Base-by-base conservation (phyloP, 2,888 invertebrate genomes). In the Galeruca laticollis region DNA sequence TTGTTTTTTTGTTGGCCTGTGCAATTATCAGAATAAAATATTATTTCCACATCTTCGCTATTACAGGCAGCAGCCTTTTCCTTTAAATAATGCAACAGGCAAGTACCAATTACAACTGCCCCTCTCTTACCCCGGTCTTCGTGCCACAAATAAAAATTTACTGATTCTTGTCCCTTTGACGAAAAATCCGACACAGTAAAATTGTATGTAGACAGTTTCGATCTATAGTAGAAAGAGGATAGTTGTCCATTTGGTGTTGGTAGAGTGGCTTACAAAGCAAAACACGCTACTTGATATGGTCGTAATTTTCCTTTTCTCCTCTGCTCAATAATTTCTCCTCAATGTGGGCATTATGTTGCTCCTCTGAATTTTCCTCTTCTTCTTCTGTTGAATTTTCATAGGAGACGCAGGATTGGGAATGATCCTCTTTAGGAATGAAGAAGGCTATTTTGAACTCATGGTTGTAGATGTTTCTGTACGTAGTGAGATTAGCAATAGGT, bases 211-310 rank as follows among this genome's bases (percentile, higher is more conserved):
- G 47, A 56, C 40, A 73, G 40, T 47, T 68, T 68, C 21, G 70
- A 70, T 61, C 52, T 68, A 70, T 73, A 70, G 54, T 73, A 73
- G 52, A 70, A 73, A 1, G 59, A 65, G 9, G 70, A 73, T 63
- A 18, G 67, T 33, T 64, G 59, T 47, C 68, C 70, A 74, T 75
- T 74, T 51, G 75, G 75, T 52, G 54, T 73, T 75, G 62, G 64
- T 60, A 76, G 70, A 20, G 76, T 70, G 43, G 76, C 75, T 72
- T 76, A 70, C 15, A 76, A 67, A 60, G 77, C 76, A 72, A 60
- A 70, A 65, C 59, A 60, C 40, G 70, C 70, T 57, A 71, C 68
- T 33, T 37, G 52, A 56, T 59, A 69, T 65, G 3, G 43, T 54
- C 20, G 52, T 65, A 13, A 54, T 56, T 20, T 60, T 65, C 37